Base-by-base conservation (phyloP, 2,113 vertebrate genomes). In the Pleuronectes platessa region DNA sequence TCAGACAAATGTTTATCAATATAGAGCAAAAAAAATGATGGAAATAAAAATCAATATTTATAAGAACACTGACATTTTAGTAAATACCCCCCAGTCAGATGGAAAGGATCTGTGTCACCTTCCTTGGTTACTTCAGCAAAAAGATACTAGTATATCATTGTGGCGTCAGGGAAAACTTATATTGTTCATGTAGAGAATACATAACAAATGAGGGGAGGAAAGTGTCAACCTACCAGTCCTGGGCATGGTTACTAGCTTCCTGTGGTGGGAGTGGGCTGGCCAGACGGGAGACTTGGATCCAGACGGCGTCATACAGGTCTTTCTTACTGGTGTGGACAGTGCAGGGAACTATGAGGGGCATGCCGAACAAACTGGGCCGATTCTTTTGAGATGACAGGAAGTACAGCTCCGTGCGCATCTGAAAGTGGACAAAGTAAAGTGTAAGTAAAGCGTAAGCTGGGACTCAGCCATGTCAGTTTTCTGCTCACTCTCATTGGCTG, bases 381-480 rank as follows among this genome's bases (percentile, higher is more conserved):
- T 99, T 99, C 95, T 99, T 99, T 92, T 99, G 98, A 71, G 97
- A 97, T 0, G 98, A 99, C 62, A 99, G 95, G 88, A 99, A 99
- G 89, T 99, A 99, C 2, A 99, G 75, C 86, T 99, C 98, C 20
- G 97, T 96, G 65, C 98, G 94, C 97, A 99, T 99, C 98, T 99
- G 82, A 81, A 47, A 63, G 56, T 14, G 12, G 0, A 66, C 2
- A 27, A 58, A 58, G 15, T 83, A 21, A 81, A 4, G 5, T 14
- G 31, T 0, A 0, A 11, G 31, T 66, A 10, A 53, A 2, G 56
- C 2, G 4, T 45, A 47, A 47, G 11, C 45, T 47, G 11, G 31
- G 21, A 60, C 31, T 27, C 7, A 5, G n/a, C 40, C 5, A 18
- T 5, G 8, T 15, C 14, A 13, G 7, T 6, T 17, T 60, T 18